These are phyloP conservation scores for Hemiscyllium ocellatum DNA, from an alignment of 2,113 vertebrate genomes.

Conservation along the genomic window DNA sequence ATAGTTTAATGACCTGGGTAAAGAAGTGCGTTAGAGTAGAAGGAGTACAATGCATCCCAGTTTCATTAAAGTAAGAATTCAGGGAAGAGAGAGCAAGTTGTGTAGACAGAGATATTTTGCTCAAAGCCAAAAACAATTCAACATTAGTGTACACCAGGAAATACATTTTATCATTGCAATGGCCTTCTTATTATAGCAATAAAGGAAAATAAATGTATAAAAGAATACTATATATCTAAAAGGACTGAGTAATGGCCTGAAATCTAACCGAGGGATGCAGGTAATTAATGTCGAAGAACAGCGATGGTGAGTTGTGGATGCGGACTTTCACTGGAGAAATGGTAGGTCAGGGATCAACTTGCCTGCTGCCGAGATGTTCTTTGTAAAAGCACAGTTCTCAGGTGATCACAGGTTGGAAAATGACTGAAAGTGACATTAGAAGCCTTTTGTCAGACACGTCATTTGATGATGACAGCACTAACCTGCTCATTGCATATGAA, in stretches of 20 bases:
- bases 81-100: not conserved
- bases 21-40: not conserved
- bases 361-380: not conserved
- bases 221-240: not conserved
- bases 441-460: not conserved
- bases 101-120: not conserved
- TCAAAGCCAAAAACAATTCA: not conserved
- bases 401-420: not conserved
- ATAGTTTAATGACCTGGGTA: not conserved
- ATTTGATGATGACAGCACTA: not conserved
- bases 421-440: not conserved
- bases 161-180: not conserved
- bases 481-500: not conserved
- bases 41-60: not conserved
- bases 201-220: not conserved
- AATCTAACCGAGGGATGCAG: not conserved
- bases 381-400: not conserved
- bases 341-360: not conserved
- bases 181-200: not conserved
- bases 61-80: not conserved
- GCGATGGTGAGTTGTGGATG: not conserved
- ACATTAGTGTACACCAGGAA: not conserved
- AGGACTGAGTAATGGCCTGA: not conserved
- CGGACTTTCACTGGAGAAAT: not conserved
- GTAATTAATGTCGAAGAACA: not conserved